phyloP scores from a whole-genome alignment of 2,113 vertebrate genomes.

The Mirza zaza region DNA sequence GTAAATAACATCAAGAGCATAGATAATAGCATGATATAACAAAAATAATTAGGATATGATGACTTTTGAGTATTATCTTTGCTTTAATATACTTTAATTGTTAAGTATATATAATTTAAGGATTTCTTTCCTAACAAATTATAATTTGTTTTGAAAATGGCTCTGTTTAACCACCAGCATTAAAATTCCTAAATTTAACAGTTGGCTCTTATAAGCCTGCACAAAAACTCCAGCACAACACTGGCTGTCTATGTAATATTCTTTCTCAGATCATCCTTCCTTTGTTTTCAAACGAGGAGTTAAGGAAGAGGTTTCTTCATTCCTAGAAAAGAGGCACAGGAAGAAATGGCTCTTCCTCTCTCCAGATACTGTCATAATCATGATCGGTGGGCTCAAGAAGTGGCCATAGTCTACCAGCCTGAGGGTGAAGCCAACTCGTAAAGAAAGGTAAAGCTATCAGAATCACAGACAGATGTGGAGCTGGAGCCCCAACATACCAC shows the following conservation, averaged over 20 bases:
- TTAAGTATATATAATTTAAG: not conserved
- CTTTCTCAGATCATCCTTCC: not conserved
- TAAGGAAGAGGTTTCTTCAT: not conserved
- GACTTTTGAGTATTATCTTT: not conserved
- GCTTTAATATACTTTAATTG: not conserved
- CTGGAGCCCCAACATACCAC: not conserved
- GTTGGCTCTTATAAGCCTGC: not conserved
- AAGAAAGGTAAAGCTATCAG: not conserved
- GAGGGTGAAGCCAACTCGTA: not conserved
- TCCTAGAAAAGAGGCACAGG: not conserved
- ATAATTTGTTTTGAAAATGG: not conserved
- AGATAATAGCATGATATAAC: not conserved
- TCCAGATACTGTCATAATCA: not conserved
- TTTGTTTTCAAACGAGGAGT: not conserved
- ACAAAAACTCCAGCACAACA: not conserved
- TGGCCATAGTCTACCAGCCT: not conserved
- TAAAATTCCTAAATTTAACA: not conserved
- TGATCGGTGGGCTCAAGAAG: not conserved
- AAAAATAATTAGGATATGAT: not conserved
- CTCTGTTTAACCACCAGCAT: not conserved
- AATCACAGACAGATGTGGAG: not conserved
- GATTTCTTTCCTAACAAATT: not conserved
- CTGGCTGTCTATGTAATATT: not conserved
- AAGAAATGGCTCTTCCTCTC: not conserved
- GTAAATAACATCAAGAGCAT: not conserved